phyloP scores from a whole-genome alignment of 2,113 vertebrate genomes.

The Edolisoma coerulescens region DNA sequence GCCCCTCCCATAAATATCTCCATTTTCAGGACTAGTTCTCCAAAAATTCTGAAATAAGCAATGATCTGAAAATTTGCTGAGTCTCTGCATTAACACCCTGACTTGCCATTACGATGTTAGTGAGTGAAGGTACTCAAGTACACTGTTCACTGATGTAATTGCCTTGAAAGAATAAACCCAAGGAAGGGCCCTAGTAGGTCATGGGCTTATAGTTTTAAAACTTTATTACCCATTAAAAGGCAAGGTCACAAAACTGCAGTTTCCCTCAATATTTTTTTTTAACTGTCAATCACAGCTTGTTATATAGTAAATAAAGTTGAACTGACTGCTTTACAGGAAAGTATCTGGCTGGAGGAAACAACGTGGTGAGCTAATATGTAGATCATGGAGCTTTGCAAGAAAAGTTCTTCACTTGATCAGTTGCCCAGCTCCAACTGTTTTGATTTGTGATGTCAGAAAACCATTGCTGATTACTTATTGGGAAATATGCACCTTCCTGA shows the following conservation, averaged over 20 bases:
- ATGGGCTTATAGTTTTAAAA: background rate
- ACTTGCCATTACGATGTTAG: background rate
- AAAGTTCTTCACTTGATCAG: background rate
- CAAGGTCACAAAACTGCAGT: background rate
- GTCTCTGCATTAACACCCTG: background rate
- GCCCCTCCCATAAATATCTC: background rate
- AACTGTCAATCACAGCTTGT: background rate
- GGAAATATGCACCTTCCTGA: background rate
- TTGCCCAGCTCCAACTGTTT: background rate
- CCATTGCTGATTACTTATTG: background rate
- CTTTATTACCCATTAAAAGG: background rate
- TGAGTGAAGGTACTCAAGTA: fast-evolving
- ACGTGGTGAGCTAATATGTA: background rate
- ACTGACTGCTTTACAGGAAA: background rate
- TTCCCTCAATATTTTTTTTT: background rate
- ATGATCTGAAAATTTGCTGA: background rate
- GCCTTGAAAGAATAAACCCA: background rate
- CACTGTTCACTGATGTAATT: background rate
- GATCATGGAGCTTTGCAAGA: background rate
- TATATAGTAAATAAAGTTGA: background rate
- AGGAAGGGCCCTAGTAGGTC: background rate
- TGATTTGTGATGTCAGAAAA: background rate
- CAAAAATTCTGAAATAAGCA: constrained; percentile 2
- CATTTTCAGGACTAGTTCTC: background rate
- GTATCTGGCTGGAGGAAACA: background rate